A percentile compares a stretch with the other conserved stretches of the same genome.
Conservation (phyloP, 2,888 invertebrate species). For the Lasioglossum villosulum region DNA sequence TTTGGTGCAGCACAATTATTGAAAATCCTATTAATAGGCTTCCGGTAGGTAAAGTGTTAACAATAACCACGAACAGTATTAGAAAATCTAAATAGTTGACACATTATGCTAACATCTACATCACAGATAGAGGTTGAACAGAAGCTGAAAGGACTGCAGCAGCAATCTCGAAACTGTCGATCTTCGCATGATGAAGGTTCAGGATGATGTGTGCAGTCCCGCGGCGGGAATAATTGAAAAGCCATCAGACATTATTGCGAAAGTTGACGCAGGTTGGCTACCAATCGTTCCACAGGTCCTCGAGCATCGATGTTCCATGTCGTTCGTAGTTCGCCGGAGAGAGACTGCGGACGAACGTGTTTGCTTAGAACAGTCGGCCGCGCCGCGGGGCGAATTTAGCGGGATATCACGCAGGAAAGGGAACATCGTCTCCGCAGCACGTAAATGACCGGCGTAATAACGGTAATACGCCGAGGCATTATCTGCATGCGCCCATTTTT, state of each 20-base stretch:
- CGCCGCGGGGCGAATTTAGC: constrained; percentile 71
- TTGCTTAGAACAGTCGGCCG: constrained; percentile 72
- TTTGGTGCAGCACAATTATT: no score
- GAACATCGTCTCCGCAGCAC: constrained; percentile 69
- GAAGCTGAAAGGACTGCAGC: neutral
- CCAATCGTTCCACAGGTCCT: neutral
- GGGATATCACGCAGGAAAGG: constrained; percentile 66
- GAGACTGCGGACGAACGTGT: constrained; percentile 31
- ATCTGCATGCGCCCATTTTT: constrained; percentile 83
- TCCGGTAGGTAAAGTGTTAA: no score
- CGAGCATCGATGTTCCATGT: constrained; percentile 12
- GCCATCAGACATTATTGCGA: neutral
- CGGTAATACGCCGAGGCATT: constrained; percentile 79
- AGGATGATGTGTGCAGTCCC: neutral
- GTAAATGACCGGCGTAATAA: constrained; percentile 80
- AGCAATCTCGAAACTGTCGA: neutral
- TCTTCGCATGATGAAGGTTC: neutral
- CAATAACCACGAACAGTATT: neutral
- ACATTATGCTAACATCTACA: no score
- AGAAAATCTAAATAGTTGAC: no score
- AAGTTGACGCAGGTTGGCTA: neutral
- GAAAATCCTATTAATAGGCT: no score
- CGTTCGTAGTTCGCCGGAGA: neutral
- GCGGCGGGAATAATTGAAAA: constrained; percentile 12
- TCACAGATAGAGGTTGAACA: no score